phyloP scores from a whole-genome alignment of 2,888 invertebrate species.

The Agriotes lineatus region DNA sequence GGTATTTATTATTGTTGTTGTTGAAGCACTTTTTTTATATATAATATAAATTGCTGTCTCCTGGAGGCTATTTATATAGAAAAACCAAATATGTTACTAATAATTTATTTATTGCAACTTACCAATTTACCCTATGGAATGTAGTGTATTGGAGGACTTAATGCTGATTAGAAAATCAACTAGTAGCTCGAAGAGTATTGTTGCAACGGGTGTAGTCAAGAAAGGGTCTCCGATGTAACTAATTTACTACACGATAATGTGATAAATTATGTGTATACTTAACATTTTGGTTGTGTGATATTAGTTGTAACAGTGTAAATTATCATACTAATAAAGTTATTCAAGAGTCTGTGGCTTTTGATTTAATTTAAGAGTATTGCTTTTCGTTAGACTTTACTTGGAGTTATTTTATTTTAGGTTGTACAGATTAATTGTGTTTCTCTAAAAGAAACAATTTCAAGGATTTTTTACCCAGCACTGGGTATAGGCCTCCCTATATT shows the following conservation, averaged over 20 bases:
- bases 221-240: not conserved
- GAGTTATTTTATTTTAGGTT: too few species aligned
- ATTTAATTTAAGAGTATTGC: too few species aligned
- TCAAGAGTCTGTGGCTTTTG: too few species aligned
- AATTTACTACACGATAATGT: conserved; percentile 20
- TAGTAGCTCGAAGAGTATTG: not conserved
- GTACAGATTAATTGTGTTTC: too few species aligned
- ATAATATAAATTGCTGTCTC: too few species aligned
- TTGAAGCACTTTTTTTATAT: not conserved
- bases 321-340: conserved; percentile 13
- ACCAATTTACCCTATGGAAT: not conserved
- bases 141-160: not conserved
- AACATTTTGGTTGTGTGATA: conserved; percentile 42
- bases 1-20: not conserved
- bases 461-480: too few species aligned
- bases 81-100: too few species aligned
- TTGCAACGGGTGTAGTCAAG: not conserved
- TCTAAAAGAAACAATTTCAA: too few species aligned
- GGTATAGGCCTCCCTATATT: too few species aligned
- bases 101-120: not conserved
- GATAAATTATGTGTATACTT: conserved; percentile 32
- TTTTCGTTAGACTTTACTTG: too few species aligned
- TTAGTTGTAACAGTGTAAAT: conserved; percentile 29
- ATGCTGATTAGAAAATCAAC: too few species aligned
- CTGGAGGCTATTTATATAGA: too few species aligned